phyloP scores from a whole-genome alignment of 2,888 invertebrate species.

The Conchocele bisecta region DNA sequence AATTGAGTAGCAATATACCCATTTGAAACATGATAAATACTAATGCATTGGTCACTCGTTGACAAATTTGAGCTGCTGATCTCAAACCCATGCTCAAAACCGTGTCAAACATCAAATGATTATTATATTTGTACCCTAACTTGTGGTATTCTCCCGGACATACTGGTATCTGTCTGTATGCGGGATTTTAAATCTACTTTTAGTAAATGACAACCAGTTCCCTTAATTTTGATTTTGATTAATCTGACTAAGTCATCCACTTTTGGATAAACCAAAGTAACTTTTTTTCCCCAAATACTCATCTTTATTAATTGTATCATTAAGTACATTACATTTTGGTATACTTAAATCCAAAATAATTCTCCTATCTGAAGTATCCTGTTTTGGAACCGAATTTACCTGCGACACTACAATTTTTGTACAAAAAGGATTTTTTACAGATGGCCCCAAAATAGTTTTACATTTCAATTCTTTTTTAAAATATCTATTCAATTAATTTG shows the following conservation, averaged over 20 bases:
- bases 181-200: not conserved
- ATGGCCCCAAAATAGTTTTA: slow-evolving; percentile 4
- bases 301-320: slow-evolving; percentile 4
- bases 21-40: not conserved
- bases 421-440: not conserved
- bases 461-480: not conserved
- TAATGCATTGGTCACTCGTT: not conserved
- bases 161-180: slow-evolving; percentile 5
- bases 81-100: not conserved
- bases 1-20: not conserved
- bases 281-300: not conserved
- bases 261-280: slow-evolving; percentile 1
- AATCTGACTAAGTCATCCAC: not conserved
- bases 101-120: not conserved
- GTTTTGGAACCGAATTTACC: slow-evolving; percentile 13
- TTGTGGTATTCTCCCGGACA: not conserved
- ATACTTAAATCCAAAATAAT: slow-evolving; percentile 8
- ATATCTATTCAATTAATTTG: not conserved
- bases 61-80: not conserved
- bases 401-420: not conserved
- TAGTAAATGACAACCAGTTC: not conserved
- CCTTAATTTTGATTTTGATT: not conserved
- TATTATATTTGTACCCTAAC: not conserved
- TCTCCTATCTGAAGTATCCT: slow-evolving; percentile 1
- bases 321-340: not conserved